Conservation (phyloP, 64 coral and sea anemone species). For the Porites australiensis region DNA sequence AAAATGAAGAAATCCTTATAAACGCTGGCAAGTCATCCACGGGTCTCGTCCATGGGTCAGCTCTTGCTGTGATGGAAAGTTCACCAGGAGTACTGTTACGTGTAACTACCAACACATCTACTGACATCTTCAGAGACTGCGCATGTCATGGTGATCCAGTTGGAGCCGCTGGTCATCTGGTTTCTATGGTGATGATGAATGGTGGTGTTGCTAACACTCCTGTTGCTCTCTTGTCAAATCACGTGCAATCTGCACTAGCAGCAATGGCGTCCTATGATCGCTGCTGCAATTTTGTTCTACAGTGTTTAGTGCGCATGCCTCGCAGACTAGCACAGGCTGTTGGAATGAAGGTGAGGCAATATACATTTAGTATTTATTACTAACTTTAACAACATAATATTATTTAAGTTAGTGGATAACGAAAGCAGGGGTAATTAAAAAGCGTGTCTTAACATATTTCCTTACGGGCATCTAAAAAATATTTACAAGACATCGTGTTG, state of each 20-base stretch:
- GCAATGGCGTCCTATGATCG: neutral
- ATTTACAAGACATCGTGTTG: no score
- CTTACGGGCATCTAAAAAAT: no score
- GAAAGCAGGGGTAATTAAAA: no score
- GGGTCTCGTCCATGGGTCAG: neutral
- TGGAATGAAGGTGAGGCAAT: conserved; percentile 25
- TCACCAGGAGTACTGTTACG: conserved; percentile 55
- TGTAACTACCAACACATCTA: conserved; percentile 58
- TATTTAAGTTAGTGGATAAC: no score
- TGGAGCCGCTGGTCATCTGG: conserved; percentile 79
- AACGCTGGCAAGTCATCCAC: neutral
- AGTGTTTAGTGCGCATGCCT: conserved; percentile 71
- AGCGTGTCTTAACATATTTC: no score
- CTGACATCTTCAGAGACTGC: conserved; percentile 56
- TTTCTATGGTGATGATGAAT: conserved; percentile 85
- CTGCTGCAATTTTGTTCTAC: conserved; percentile 54
- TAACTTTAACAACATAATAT: no score
- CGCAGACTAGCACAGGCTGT: conserved; percentile 35
- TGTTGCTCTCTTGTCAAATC: conserved; percentile 77
- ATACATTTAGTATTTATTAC: neutral
- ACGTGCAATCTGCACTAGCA: conserved; percentile 65
- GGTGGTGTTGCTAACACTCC: conserved; percentile 81
- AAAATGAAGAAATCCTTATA: conserved; percentile 14
- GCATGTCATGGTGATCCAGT: conserved; percentile 44
- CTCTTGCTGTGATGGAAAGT: conserved; percentile 74